phyloP scores from a whole-genome alignment of 30 jellyfish, hydroid and myxozoan species.

The Pelagia noctiluca region DNA sequence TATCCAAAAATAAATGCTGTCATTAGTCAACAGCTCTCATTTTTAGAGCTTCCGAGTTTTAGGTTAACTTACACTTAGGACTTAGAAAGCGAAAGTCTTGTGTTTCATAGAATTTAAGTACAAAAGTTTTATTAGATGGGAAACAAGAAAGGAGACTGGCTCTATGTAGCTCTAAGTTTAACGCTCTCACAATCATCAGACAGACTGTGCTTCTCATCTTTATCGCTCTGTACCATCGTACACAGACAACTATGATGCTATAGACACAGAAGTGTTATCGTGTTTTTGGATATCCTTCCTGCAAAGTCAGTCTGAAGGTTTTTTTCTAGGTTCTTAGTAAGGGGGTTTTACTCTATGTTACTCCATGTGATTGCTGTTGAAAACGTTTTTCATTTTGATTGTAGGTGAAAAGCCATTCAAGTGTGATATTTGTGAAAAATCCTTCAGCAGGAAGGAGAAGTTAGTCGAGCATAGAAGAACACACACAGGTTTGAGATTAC shows the following conservation, averaged over 20 bases:
- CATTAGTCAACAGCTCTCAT: too few relatives aligned
- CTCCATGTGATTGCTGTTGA: neutral
- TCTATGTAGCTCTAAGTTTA: too few relatives aligned
- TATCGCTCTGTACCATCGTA: neutral
- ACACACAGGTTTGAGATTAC: constrained; percentile 34
- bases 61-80: too few relatives aligned
- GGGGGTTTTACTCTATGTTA: neutral
- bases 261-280: too few relatives aligned
- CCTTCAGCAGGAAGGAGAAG: constrained; percentile 70
- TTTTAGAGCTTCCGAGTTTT: too few relatives aligned
- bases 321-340: neutral
- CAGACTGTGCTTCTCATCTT: neutral
- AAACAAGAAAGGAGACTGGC: too few relatives aligned
- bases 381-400: neutral
- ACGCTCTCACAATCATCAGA: too few relatives aligned
- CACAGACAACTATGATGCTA: neutral
- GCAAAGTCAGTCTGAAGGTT: neutral
- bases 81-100: too few relatives aligned
- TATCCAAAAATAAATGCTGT: too few relatives aligned
- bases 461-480: constrained; percentile 64
- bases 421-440: constrained; percentile 55
- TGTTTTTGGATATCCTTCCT: too few relatives aligned
- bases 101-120: too few relatives aligned
- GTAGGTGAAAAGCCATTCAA: constrained; percentile 64
- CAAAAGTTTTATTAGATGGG: too few relatives aligned